These are phyloP conservation scores for Lasioglossum malachurum DNA, from an alignment of 2,888 invertebrate species.

Conservation along the genomic window DNA sequence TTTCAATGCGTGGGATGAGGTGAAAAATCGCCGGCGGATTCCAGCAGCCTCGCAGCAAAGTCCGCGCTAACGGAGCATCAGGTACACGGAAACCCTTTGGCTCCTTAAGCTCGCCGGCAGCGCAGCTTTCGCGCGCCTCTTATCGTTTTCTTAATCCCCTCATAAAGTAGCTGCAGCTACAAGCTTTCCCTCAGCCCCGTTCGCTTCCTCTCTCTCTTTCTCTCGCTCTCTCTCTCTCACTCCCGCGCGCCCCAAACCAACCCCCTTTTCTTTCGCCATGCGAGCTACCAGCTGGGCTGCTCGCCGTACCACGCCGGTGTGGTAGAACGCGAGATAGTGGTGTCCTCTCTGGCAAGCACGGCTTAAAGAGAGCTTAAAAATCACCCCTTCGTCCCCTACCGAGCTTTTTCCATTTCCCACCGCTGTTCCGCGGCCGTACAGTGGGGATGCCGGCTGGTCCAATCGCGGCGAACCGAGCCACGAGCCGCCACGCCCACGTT, in stretches of 20 bases:
- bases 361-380: slow-evolving; percentile 82
- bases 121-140: slow-evolving; percentile 77
- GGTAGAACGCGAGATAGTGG: slow-evolving; percentile 78
- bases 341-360: slow-evolving; percentile 76
- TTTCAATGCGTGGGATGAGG: neutral
- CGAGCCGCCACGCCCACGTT: slow-evolving; percentile 81
- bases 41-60: slow-evolving; percentile 34
- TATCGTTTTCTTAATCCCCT: slow-evolving; percentile 81
- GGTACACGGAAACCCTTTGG: slow-evolving; percentile 60
- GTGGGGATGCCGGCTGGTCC: slow-evolving; percentile 81
- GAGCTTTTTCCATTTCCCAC: slow-evolving; percentile 75
- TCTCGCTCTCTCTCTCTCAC: too few relatives aligned
- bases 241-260: slow-evolving; percentile 26
- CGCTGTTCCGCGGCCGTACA: slow-evolving; percentile 37
- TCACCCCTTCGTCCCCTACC: slow-evolving; percentile 77
- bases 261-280: slow-evolving; percentile 28
- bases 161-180: slow-evolving; percentile 75
- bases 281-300: slow-evolving; percentile 66
- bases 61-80: slow-evolving; percentile 60
- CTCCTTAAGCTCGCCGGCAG: slow-evolving; percentile 75
- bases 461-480: slow-evolving; percentile 81
- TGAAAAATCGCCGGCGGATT: slow-evolving; percentile 34
- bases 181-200: slow-evolving; percentile 30
- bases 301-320: slow-evolving; percentile 70
- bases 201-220: neutral